Percentiles rank a stretch among this genome's conserved stretches.
Conservation (phyloP, 2,888 invertebrate genomes). For the Volucella bombylans region DNA sequence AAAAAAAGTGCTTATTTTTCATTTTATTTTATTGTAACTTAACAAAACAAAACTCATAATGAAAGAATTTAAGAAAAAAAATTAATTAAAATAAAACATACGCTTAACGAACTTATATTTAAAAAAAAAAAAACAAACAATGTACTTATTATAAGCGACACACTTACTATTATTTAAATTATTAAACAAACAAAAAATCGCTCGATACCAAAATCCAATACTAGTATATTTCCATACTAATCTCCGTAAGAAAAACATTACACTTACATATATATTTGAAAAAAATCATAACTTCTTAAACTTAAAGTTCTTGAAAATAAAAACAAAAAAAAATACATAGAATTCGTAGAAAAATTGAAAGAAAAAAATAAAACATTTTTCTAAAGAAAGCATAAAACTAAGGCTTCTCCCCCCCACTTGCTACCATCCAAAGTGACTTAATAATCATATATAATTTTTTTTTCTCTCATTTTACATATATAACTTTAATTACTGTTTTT, state of each 20-base stretch:
- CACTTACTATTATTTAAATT: slow-evolving; percentile 51
- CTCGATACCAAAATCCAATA: slow-evolving; percentile 12
- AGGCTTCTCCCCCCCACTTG: slow-evolving; percentile 59
- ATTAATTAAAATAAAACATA: slow-evolving; percentile 52
- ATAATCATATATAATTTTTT: slow-evolving; percentile 42
- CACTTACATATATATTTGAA: slow-evolving; percentile 24
- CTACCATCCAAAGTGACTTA: slow-evolving; percentile 69
- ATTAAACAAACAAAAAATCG: slow-evolving; percentile 22
- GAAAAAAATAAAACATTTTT: neutral
- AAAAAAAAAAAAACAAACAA: slow-evolving; percentile 17
- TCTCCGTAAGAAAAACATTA: slow-evolving; percentile 35
- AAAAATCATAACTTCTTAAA: slow-evolving; percentile 20
- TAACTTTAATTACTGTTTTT: slow-evolving; percentile 10
- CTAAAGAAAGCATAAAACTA: slow-evolving; percentile 25
- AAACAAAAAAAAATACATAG: slow-evolving; percentile 38
- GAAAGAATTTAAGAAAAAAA: slow-evolving; percentile 6
- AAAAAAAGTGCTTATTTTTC: slow-evolving; percentile 52
- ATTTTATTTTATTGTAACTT: slow-evolving; percentile 22
- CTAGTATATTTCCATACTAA: slow-evolving; percentile 52
- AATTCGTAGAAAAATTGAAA: slow-evolving; percentile 47
- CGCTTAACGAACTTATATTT: slow-evolving; percentile 59
- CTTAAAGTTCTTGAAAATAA: slow-evolving; percentile 30
- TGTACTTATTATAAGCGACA: slow-evolving; percentile 25
- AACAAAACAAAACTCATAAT: neutral
- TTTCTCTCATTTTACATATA: slow-evolving; percentile 24